Evolutionary conservation across 2,797 vertebrate species (phyloP).

Genomic region (Paratrypauchen microcephalus): DNA sequence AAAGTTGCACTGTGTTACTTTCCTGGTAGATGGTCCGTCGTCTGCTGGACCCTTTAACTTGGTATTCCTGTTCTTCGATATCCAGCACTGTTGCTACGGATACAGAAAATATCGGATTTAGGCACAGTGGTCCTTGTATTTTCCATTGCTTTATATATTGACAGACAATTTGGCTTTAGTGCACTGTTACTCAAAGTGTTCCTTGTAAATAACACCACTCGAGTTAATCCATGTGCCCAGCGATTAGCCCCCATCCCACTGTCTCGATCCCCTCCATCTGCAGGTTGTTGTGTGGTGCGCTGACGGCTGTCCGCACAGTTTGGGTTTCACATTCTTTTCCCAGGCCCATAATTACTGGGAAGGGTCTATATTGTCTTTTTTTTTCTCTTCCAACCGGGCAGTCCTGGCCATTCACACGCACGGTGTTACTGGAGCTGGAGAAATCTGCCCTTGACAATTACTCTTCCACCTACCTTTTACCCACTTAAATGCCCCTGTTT

Average conservation of each 20-base stretch:
- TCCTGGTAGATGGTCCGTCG: no score
- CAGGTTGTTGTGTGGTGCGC: constrained; percentile 60
- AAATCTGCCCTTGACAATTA: constrained; percentile 46
- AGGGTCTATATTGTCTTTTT: constrained; percentile 70
- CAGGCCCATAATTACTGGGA: constrained; percentile 75
- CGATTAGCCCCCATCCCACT: constrained; percentile 20
- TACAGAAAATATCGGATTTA: neutral
- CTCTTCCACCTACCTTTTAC: constrained; percentile 21
- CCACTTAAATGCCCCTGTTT: constrained; percentile 9
- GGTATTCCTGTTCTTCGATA: neutral
- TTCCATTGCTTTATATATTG: constrained; percentile 1
- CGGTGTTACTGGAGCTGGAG: constrained; percentile 64
- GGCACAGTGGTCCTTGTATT: neutral
- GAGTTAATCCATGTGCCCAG: constrained; percentile 38
- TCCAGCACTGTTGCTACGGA: neutral
- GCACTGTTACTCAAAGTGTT: constrained; percentile 24
- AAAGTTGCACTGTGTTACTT: no score
- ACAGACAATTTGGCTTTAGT: neutral
- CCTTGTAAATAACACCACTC: constrained; percentile 22
- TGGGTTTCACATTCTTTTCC: constrained; percentile 80
- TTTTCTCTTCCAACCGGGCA: constrained; percentile 51
- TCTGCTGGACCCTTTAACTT: no score
- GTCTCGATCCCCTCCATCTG: constrained; percentile 59
- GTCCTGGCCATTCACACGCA: constrained; percentile 69
- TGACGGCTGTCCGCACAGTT: constrained; percentile 68